Percentiles rank a stretch among this genome's conserved stretches.
Conservation (phyloP, 2,797 vertebrate species). For the Lateolabrax maculatus region DNA sequence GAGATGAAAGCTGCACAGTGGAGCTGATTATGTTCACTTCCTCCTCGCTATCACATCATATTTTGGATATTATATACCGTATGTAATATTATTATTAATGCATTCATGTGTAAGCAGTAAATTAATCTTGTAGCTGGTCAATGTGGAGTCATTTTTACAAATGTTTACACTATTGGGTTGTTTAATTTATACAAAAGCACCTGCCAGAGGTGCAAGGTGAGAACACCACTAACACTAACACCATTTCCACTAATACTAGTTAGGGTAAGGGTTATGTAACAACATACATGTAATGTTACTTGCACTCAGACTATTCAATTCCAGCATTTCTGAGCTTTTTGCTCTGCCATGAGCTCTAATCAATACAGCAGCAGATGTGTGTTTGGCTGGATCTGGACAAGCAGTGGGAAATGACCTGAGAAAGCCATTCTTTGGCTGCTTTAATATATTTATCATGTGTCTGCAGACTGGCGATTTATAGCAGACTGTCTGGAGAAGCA, state of each 20-base stretch:
- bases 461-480: slow-evolving; percentile 12
- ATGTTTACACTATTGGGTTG: too few relatives aligned
- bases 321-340: not conserved
- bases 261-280: too few relatives aligned
- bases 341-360: slow-evolving; percentile 17
- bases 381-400: not conserved
- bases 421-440: slow-evolving; percentile 6
- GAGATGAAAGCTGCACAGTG: not conserved
- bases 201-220: too few relatives aligned
- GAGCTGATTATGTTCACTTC: not conserved
- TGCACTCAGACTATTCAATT: slow-evolving; percentile 5
- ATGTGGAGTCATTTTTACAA: not conserved
- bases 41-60: not conserved
- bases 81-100: not conserved
- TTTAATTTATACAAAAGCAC: too few relatives aligned
- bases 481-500: slow-evolving; percentile 2
- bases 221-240: too few relatives aligned
- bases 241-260: too few relatives aligned
- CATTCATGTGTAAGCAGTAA: not conserved
- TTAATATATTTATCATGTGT: slow-evolving; percentile 28
- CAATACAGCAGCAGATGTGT: slow-evolving; percentile 24
- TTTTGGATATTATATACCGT: not conserved
- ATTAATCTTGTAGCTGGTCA: not conserved
- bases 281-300: too few relatives aligned
- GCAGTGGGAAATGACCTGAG: slow-evolving; percentile 24